Percentiles rank a stretch among this genome's conserved stretches.
phyloP scores from a whole-genome alignment of 1,140 invertebrate species.

The Notospermus geniculatus region DNA sequence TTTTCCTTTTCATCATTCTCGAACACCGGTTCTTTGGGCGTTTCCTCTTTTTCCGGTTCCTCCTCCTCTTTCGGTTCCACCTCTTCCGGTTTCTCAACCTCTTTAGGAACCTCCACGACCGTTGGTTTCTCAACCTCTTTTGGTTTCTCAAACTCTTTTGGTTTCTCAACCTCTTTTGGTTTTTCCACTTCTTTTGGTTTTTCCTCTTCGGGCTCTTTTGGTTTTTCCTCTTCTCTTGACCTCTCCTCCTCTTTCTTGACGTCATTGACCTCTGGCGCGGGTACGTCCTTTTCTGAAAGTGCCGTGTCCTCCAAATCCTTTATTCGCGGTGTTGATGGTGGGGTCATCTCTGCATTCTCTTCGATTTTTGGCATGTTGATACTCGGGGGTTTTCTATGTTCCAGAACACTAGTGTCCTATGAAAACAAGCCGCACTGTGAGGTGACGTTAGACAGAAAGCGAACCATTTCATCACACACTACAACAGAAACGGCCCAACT shows the following conservation, averaged over 20 bases:
- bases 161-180: conserved; percentile 21
- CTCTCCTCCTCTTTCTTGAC: conserved; percentile 14
- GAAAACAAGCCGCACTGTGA: not conserved
- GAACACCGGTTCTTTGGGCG: too few species aligned
- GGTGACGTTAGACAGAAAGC: too few species aligned
- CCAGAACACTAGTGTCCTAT: conserved; percentile 25
- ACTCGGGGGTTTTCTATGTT: conserved; percentile 31
- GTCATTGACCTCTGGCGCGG: not conserved
- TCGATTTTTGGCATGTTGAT: conserved; percentile 40
- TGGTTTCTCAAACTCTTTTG: conserved; percentile 20
- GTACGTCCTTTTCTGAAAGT: not conserved
- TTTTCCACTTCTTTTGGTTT: conserved; percentile 12
- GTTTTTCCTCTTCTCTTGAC: conserved; percentile 23
- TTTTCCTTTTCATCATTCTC: too few species aligned
- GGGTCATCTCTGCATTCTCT: conserved; percentile 22
- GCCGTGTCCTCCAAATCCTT: conserved; percentile 1
- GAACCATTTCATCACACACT: too few species aligned
- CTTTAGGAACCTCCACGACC: conserved; percentile 6
- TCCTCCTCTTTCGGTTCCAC: not conserved
- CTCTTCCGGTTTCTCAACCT: not conserved
- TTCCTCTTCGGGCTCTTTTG: conserved; percentile 16
- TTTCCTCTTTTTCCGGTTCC: not conserved
- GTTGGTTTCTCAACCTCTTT: conserved; percentile 14
- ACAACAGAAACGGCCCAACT: too few species aligned
- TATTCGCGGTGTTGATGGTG: conserved; percentile 8